Percentiles rank a stretch among this genome's conserved stretches.
phyloP scores from a whole-genome alignment of 2,113 vertebrate genomes.

The Azemiops feae region DNA sequence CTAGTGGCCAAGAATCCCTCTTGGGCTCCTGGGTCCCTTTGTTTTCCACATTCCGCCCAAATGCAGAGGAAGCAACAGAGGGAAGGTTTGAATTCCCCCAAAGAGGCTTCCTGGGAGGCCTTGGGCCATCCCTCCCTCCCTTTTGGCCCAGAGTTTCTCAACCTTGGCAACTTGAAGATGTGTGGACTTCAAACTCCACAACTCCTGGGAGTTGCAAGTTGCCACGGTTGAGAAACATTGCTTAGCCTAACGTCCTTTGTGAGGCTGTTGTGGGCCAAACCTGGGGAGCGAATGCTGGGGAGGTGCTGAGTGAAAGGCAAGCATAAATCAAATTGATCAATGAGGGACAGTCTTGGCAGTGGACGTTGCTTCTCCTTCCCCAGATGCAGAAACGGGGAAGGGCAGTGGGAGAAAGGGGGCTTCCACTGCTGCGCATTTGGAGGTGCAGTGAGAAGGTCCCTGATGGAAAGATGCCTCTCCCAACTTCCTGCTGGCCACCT shows the following conservation, averaged over 20 bases:
- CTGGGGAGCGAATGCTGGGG: not conserved
- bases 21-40: not conserved
- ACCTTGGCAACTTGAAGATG: not conserved
- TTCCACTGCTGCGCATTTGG: not conserved
- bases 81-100: not conserved
- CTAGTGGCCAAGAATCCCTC: not conserved
- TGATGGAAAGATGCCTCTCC: not conserved
- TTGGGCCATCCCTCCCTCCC: not conserved
- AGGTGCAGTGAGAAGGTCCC: not conserved
- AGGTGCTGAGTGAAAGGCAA: not conserved
- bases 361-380: not conserved
- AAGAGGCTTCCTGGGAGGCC: not conserved
- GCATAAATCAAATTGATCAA: not conserved
- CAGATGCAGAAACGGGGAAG: not conserved
- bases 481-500: not conserved
- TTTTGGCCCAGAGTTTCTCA: not conserved
- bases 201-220: not conserved
- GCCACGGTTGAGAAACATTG: not conserved
- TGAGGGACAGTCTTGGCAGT: fast-evolving
- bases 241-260: not conserved
- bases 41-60: not conserved
- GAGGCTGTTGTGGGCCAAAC: not conserved
- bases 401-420: not conserved
- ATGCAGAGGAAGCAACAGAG: not conserved
- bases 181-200: not conserved